These are phyloP conservation scores for Peucedramus taeniatus DNA, from an alignment of 2,113 vertebrate species.

Conservation along the genomic window DNA sequence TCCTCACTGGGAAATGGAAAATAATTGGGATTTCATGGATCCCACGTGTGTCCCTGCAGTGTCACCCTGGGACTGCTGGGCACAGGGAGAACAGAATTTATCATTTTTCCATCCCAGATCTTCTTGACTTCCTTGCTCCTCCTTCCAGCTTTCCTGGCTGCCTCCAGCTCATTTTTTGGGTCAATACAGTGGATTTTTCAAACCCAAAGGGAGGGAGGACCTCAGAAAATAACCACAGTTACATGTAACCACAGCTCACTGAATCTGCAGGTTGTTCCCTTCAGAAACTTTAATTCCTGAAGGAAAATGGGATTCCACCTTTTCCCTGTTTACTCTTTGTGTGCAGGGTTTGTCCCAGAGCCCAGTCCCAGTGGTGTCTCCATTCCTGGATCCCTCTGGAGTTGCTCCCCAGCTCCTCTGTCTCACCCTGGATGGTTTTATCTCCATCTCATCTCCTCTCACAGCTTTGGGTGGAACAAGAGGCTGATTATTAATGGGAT, in stretches of 20 bases:
- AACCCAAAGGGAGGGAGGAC: not conserved
- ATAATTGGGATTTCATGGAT: not conserved
- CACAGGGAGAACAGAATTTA: not conserved
- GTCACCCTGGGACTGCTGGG: not conserved
- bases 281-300: slow-evolving; percentile 18
- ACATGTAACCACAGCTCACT: not conserved
- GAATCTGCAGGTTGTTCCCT: slow-evolving; percentile 24
- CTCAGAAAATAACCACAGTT: not conserved
- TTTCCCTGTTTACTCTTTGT: not conserved
- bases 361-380: not conserved
- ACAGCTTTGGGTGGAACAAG: not conserved
- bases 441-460: not conserved
- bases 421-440: not conserved
- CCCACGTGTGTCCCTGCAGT: not conserved
- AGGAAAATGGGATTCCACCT: not conserved
- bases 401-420: not conserved
- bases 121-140: not conserved
- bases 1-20: not conserved
- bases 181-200: not conserved
- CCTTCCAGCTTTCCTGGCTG: not conserved
- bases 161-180: not conserved
- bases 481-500: not conserved
- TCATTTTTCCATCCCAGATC: not conserved
- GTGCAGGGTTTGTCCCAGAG: not conserved
- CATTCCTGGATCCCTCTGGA: not conserved